phyloP scores from a whole-genome alignment of 35 echinoderm and acorn worm genomes.

The Heliocidaris erythrogramma region DNA sequence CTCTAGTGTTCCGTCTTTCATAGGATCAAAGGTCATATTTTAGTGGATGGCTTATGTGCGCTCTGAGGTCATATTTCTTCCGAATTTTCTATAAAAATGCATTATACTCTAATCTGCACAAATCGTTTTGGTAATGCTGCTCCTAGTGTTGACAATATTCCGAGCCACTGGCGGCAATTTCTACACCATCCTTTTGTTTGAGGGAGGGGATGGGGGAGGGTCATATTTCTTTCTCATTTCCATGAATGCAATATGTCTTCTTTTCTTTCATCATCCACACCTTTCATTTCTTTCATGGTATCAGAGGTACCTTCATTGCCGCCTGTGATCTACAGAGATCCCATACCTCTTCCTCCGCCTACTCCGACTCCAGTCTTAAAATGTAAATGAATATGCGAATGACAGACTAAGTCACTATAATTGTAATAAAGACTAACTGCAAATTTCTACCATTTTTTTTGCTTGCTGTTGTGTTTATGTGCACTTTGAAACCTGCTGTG shows the following conservation, averaged over 20 bases:
- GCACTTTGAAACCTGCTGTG: background rate
- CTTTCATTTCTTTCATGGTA: background rate
- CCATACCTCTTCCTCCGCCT: slow-evolving; percentile 8
- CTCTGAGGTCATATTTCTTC: too few species aligned
- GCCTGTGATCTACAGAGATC: slow-evolving; percentile 24
- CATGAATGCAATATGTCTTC: background rate
- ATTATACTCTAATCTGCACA: too few species aligned
- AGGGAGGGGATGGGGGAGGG: too few species aligned
- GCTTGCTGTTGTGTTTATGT: background rate
- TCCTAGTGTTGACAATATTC: too few species aligned
- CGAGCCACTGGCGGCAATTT: too few species aligned
- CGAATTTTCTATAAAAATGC: too few species aligned
- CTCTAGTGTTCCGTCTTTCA: too few species aligned
- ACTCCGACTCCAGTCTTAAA: background rate
- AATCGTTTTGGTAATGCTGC: too few species aligned
- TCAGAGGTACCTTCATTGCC: slow-evolving; percentile 30
- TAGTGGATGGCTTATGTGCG: too few species aligned
- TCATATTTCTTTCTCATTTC: background rate
- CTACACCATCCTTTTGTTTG: too few species aligned
- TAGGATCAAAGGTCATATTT: too few species aligned
- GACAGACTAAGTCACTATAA: background rate
- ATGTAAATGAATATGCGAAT: background rate
- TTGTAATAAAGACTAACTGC: background rate
- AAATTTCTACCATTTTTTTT: background rate
- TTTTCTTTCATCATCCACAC: background rate